Percentiles rank a stretch among this genome's conserved stretches.
Conservation (phyloP, 2,113 vertebrate genomes). For the Oryctolagus cuniculus region DNA sequence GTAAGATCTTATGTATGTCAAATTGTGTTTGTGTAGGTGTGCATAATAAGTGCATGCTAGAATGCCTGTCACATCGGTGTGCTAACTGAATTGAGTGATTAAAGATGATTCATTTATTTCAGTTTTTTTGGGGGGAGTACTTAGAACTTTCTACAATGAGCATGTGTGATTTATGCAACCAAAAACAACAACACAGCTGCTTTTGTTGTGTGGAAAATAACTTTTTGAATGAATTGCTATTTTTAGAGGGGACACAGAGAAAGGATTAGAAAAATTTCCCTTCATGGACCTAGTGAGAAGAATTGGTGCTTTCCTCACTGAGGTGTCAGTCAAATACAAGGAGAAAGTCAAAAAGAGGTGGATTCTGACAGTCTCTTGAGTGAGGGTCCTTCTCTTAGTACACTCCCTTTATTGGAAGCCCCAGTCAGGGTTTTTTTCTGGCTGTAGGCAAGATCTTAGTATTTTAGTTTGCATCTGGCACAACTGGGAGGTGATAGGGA, state of each 20-base stretch:
- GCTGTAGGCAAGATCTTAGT: not conserved
- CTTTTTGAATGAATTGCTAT: constrained; percentile 22
- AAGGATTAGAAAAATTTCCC: constrained; percentile 21
- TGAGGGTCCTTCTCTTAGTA: not conserved
- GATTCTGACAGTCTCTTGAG: not conserved
- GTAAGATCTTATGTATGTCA: not conserved
- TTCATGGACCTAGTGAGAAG: constrained; percentile 1
- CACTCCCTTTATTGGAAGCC: not conserved
- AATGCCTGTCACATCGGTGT: not conserved
- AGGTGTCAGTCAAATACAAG: not conserved
- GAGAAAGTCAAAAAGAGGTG: not conserved
- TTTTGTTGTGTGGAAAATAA: constrained; percentile 36
- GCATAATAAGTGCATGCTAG: not conserved
- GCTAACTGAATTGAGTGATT: constrained; percentile 23
- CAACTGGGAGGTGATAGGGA: not conserved
- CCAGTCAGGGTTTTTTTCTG: not conserved
- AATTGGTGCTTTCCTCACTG: not conserved
- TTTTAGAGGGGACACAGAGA: constrained; percentile 19
- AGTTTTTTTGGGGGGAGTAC: not conserved
- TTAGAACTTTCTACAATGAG: constrained; percentile 15
- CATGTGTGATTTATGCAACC: not conserved
- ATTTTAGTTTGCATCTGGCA: not conserved
- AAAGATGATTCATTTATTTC: constrained; percentile 10
- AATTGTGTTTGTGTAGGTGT: not conserved
- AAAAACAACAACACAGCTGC: not conserved